A percentile compares a stretch with the other conserved stretches of the same genome.
Conservation (phyloP, 2,888 invertebrate genomes). For the Apamea crenata region DNA sequence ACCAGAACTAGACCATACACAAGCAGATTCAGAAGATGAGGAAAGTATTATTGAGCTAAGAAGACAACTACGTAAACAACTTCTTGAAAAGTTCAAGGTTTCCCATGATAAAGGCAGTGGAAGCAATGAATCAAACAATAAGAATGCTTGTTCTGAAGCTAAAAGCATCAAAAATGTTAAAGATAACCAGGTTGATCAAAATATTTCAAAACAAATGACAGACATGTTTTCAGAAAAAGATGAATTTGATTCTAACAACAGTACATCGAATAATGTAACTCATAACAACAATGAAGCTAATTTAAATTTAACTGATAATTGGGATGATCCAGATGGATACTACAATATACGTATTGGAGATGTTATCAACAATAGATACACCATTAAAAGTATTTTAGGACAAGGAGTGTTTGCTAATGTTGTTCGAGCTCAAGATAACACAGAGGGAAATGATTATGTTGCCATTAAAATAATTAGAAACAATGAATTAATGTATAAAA, state of each 20-base stretch:
- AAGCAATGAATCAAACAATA: slow-evolving; percentile 56
- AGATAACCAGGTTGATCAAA: slow-evolving; percentile 38
- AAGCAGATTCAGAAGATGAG: slow-evolving; percentile 95
- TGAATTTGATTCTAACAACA: slow-evolving; percentile 94
- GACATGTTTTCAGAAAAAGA: slow-evolving; percentile 98
- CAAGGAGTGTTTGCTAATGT: slow-evolving; percentile 99
- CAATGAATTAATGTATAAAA: slow-evolving; percentile 99
- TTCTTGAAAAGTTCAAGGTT: slow-evolving; percentile 91
- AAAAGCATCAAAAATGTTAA: slow-evolving; percentile 49
- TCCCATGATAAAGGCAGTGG: slow-evolving; percentile 61
- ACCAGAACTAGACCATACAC: slow-evolving; percentile 90
- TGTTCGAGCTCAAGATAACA: slow-evolving; percentile 96
- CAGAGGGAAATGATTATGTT: slow-evolving; percentile 95
- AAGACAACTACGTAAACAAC: slow-evolving; percentile 95
- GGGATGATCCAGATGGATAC: slow-evolving; percentile 99
- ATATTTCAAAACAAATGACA: slow-evolving; percentile 88
- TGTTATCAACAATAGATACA: slow-evolving; percentile 94
- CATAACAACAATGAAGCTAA: slow-evolving; percentile 90
- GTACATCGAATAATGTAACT: slow-evolving; percentile 70
- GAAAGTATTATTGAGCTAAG: slow-evolving; percentile 97
- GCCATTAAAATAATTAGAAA: slow-evolving; percentile 99
- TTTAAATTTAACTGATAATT: slow-evolving; percentile 98
- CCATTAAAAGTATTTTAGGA: slow-evolving; percentile 98
- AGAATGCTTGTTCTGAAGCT: slow-evolving; percentile 48
- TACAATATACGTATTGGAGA: slow-evolving; percentile 98